Percentiles rank a stretch among this genome's conserved stretches.
These are phyloP conservation scores for Cheilosia impressa DNA, from an alignment of 2,888 invertebrate genomes.

Conservation along the genomic window DNA sequence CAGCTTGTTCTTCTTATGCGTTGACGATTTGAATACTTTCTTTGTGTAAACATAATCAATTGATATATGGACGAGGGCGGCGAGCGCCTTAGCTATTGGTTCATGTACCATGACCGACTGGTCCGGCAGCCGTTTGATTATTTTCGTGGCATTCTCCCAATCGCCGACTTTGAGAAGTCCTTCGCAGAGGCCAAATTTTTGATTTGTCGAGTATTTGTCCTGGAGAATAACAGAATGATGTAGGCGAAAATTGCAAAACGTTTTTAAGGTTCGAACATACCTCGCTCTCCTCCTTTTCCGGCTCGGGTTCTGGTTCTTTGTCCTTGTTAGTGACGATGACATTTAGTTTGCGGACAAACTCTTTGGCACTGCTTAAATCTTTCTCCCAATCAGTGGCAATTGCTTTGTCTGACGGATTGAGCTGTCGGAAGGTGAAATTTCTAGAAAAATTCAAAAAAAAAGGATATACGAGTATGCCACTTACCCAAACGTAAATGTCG, in stretches of 20 bases:
- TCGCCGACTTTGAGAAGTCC: conserved; percentile 94
- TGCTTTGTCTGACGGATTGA: conserved; percentile 92
- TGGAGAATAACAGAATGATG: conserved; percentile 40
- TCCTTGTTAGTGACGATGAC: conserved; percentile 92
- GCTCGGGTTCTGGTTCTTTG: conserved; percentile 88
- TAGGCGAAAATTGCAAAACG: not conserved
- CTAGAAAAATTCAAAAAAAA: not conserved
- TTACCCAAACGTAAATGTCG: conserved; percentile 95
- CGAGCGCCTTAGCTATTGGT: conserved; percentile 91
- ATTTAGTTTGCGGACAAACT: conserved; percentile 94
- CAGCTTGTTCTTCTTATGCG: conserved; percentile 87
- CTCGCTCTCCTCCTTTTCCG: conserved; percentile 88
- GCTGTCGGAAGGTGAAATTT: conserved; percentile 83
- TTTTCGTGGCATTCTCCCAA: conserved; percentile 92
- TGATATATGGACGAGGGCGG: conserved; percentile 91
- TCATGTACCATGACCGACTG: conserved; percentile 91
- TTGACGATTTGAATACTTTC: conserved; percentile 89
- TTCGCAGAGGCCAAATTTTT: conserved; percentile 96
- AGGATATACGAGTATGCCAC: conserved; percentile 77
- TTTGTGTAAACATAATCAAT: conserved; percentile 94
- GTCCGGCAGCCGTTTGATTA: conserved; percentile 93
- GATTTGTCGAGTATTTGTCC: conserved; percentile 87
- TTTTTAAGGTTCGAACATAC: conserved; percentile 81
- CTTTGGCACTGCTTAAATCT: conserved; percentile 92
- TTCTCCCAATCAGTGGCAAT: conserved; percentile 93